Conservation (phyloP, 2,113 vertebrate species). For the Amia ocellicauda region DNA sequence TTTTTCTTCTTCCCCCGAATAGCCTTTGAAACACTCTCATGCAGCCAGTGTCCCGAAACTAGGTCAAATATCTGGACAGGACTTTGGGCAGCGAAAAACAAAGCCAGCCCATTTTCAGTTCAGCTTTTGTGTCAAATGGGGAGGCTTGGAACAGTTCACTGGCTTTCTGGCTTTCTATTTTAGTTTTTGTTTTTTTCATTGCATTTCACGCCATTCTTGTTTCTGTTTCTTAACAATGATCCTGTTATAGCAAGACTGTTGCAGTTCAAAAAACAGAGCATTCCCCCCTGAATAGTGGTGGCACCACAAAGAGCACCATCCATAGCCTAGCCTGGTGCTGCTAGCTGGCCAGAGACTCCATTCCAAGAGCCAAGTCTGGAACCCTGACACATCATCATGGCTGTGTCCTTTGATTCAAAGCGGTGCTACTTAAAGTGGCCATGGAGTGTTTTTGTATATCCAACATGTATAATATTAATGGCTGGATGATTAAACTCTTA, state of each 20-base stretch:
- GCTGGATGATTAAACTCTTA: background rate
- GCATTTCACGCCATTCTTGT: background rate
- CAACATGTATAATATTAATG: background rate
- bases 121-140: background rate
- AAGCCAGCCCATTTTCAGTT: background rate
- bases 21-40: too few species aligned
- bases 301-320: background rate
- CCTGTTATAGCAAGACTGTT: background rate
- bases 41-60: slow-evolving; percentile 9
- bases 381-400: too few species aligned
- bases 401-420: background rate
- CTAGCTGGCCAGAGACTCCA: background rate
- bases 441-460: background rate
- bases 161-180: slow-evolving; percentile 4
- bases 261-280: background rate
- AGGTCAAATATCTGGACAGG: slow-evolving; percentile 14
- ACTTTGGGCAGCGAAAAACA: background rate
- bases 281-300: background rate
- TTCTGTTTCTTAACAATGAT: background rate
- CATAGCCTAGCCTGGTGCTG: too few species aligned
- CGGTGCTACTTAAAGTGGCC: background rate
- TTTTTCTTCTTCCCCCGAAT: too few species aligned
- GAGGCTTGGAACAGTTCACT: background rate
- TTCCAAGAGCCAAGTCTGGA: background rate
- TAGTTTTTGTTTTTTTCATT: background rate